Conservation (phyloP, 92 coral and sea anemone genomes). For the Bergia sp. region DNA sequence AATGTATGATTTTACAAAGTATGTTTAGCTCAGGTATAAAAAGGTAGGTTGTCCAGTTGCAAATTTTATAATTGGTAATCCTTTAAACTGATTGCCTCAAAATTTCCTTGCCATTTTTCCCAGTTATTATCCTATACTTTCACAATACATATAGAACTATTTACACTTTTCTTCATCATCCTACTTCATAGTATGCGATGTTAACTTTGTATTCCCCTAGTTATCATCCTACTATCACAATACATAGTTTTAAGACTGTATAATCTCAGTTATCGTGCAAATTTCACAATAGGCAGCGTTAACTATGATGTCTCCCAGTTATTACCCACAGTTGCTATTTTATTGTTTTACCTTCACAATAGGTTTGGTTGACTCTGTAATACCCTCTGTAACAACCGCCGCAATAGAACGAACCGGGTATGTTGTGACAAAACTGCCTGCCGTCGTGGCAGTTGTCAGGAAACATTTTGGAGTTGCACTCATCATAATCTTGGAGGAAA, state of each 20-base stretch:
- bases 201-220: not conserved
- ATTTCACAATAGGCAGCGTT: not conserved
- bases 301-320: not conserved
- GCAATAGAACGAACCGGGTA: not conserved
- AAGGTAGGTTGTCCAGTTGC: too few species aligned
- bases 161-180: too few species aligned
- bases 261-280: not conserved
- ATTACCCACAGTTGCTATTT: not conserved
- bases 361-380: not conserved
- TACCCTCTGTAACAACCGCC: not conserved
- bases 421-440: not conserved
- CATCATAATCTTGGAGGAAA: not conserved
- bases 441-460: not conserved
- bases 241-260: not conserved
- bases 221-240: not conserved
- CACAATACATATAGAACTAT: too few species aligned
- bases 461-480: not conserved
- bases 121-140: too few species aligned
- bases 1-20: too few species aligned
- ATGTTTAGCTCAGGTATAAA: too few species aligned
- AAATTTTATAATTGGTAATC: too few species aligned
- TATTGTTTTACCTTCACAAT: constrained; percentile 2
- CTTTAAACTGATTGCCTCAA: too few species aligned
- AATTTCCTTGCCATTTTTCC: too few species aligned
- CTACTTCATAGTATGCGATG: not conserved